Conservation (phyloP, 2,113 vertebrate genomes). For the Potamarius usumacintae region DNA sequence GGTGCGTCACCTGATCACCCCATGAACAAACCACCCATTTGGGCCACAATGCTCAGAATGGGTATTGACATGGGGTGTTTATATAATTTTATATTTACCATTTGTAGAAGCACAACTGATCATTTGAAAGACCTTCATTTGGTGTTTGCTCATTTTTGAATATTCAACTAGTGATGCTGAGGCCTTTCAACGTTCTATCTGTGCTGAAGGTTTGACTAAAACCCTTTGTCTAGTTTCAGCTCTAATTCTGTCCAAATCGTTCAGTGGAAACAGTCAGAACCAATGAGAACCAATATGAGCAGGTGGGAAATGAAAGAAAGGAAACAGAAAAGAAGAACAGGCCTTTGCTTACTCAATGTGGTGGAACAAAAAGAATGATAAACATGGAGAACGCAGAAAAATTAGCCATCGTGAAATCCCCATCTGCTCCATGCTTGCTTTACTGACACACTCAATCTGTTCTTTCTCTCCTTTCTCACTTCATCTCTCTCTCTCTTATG, state of each 20-base stretch:
- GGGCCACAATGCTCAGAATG: neutral
- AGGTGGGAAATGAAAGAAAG: neutral
- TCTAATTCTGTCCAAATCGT: neutral
- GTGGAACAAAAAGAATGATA: constrained; percentile 31
- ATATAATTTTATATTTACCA: neutral
- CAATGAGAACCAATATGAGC: neutral
- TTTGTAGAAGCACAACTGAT: neutral
- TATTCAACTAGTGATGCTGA: neutral
- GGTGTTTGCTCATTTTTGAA: neutral
- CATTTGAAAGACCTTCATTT: neutral
- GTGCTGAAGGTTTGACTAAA: neutral
- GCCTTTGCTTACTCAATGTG: constrained; percentile 15
- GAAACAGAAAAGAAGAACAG: neutral
- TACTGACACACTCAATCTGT: constrained; percentile 27
- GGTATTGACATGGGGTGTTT: neutral
- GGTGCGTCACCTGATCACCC: too few relatives aligned
- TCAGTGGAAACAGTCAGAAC: neutral
- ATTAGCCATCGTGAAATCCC: constrained; percentile 31
- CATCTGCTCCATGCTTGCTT: constrained; percentile 18
- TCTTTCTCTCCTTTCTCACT: constrained; percentile 3
- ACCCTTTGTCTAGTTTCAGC: neutral
- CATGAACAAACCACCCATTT: neutral
- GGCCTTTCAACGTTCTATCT: neutral
- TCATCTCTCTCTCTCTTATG: neutral
- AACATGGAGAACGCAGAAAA: constrained; percentile 3